These are phyloP conservation scores for Polyergus mexicanus DNA, from an alignment of 1,140 invertebrate species.

Conservation along the genomic window DNA sequence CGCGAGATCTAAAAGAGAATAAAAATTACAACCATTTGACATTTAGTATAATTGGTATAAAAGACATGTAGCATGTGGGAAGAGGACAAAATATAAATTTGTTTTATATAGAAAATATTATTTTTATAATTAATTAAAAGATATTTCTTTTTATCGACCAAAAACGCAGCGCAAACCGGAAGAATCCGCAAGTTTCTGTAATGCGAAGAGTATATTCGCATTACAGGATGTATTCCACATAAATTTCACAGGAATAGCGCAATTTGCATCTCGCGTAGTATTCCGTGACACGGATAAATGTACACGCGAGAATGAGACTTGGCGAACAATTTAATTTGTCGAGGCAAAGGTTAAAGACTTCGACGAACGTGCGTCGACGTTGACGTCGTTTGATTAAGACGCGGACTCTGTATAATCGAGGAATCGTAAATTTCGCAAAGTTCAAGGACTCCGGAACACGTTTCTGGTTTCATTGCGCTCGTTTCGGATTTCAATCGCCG, in stretches of 20 bases:
- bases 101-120: too few relatives aligned
- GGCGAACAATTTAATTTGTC: conserved; percentile 30
- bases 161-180: neutral
- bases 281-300: neutral
- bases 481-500: neutral
- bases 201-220: neutral
- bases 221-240: neutral
- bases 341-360: conserved; percentile 39
- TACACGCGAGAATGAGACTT: neutral
- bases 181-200: neutral
- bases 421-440: conserved; percentile 19
- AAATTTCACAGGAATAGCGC: conserved; percentile 7
- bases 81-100: too few relatives aligned
- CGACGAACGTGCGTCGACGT: neutral
- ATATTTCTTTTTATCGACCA: too few relatives aligned
- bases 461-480: neutral
- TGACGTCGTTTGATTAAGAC: conserved; percentile 29
- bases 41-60: too few relatives aligned
- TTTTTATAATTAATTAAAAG: too few relatives aligned
- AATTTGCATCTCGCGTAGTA: conserved; percentile 1
- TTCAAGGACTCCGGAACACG: conserved; percentile 16
- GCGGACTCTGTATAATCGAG: neutral
- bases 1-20: too few relatives aligned
- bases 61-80: too few relatives aligned
- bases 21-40: too few relatives aligned